Evolutionary conservation across 1,140 invertebrate species (phyloP), one percentile per base, ranked within the genome.

Genomic region (Drosophila seguyi): DNA sequence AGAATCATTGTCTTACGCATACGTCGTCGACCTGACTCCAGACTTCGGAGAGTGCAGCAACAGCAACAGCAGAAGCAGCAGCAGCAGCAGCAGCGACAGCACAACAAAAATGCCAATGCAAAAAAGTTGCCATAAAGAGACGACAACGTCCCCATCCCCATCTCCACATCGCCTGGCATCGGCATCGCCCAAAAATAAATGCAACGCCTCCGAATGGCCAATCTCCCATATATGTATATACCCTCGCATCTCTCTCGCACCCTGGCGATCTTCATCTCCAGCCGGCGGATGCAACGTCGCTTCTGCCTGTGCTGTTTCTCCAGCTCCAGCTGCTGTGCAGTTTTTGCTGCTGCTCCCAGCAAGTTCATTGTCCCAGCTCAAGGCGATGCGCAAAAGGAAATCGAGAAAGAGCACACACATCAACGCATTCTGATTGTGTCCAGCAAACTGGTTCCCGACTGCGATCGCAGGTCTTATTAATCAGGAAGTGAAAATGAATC

Each of bases 1-100:
- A 92, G 91, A 92, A 92, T 88, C 84, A 90, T 84, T 78, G 85
- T 80, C 84, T 90, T 88, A 90, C 84, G 84, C 85, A 88, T 74
- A 88, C 81, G 81, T 90, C 81, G 81, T 90, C 68, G 80, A 65
- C 60, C 84, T 74, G 84, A 90, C 85, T 80, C 80, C 74, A 63
- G 67, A 72, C 55, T 38, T 62, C 76, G 60, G 47, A 77, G 73
- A 84, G 63, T 90, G 84, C 83, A 87, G 38, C 67, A 45, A 62
- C 74, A 71, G 73, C 68, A 78, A 76, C 58, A 75, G n/a, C 71
- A 52, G 16, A n/a, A n/a, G 65, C 74, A 71, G 73, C 68, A 78
- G 79, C 58, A 75, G n/a, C 71, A 52, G 16, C 52, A 57, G 18
- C 55, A 65, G 10, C 48, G 48, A 16, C 52, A 55, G 29, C 58